phyloP scores from a whole-genome alignment of 2,797 vertebrate species.

The Luscinia luscinia region DNA sequence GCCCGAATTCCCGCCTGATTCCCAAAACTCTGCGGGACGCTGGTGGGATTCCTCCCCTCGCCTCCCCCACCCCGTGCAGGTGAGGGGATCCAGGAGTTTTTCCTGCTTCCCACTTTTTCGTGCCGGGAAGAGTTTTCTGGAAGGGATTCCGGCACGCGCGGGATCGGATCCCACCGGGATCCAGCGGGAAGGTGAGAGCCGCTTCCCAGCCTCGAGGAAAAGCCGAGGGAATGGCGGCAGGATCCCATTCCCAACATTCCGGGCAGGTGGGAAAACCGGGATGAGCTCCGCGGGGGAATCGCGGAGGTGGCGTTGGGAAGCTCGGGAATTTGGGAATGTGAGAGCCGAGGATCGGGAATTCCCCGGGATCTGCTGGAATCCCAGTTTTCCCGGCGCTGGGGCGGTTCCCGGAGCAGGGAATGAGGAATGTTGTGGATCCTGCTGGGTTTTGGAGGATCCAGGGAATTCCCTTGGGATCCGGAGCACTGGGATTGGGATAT shows the following conservation, averaged over 20 bases:
- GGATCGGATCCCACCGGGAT: background rate
- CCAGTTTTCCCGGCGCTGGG: fast-evolving
- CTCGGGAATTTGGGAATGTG: background rate
- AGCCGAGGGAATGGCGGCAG: background rate
- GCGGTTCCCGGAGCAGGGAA: too few relatives aligned
- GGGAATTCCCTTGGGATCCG: background rate
- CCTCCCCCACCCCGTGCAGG: background rate
- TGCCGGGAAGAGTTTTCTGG: background rate
- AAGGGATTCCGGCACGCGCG: background rate
- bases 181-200: background rate
- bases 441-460: fast-evolving
- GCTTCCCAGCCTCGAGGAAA: background rate
- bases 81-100: background rate
- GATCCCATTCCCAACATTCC: background rate
- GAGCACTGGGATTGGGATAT: background rate
- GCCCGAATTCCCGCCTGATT: background rate
- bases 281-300: fast-evolving
- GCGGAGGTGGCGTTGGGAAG: background rate
- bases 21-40: background rate
- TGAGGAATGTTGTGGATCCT: background rate
- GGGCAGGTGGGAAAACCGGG: background rate
- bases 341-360: background rate
- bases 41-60: too few relatives aligned
- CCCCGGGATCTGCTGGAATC: background rate
- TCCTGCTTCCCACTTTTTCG: background rate